Evolutionary conservation across 2,888 invertebrate genomes (phyloP), one percentile per base, ranked within the genome.

Genomic region (Aporophyla lueneburgensis): DNA sequence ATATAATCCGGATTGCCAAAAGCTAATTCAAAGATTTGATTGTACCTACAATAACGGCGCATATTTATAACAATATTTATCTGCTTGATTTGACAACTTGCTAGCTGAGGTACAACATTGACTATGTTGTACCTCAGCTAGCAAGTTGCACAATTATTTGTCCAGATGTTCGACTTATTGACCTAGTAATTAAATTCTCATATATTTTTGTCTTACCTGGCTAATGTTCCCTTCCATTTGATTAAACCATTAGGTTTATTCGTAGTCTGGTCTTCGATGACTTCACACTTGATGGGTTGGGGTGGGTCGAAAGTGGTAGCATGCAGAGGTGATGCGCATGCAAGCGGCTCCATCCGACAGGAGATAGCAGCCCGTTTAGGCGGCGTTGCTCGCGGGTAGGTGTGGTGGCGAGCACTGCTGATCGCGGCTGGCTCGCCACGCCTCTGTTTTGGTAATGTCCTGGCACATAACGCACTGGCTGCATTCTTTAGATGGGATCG

Each of bases 401-500:
- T 96, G 90, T 96, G 96, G 82, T 96, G 96, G 56, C 93, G 93
- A 56, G 93, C 91, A 43, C 93, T 89, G 87, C 92, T 92, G 73
- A 91, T 83, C n/a, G 93, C 87, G 75, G 89, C 89, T 58, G 92
- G 81, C 80, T 96, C 95, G 80, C 88, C 92, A 84, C 95, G 93
- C 91, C 96, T 92, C 91, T 96, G 94, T 93, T 97, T 96, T 81
- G 96, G 95, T 92, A 96, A 89, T 67, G 96, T 96, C 89, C 95
- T 95, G 74, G 95, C 95, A 88, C 96, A 96, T 77, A 96, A 87
- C 49, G 96, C 95, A 88, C 94, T 96, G 4, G 96, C 96, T 74
- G 96, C 96, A 94, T 96, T 96, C 91, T 96, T 96, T 87, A 96
- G 87, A 88, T 96, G 96, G 67, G 93, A 93, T 78, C 95, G 91